phyloP scores from a whole-genome alignment of 2,888 invertebrate species.

The Dilophus febrilis region DNA sequence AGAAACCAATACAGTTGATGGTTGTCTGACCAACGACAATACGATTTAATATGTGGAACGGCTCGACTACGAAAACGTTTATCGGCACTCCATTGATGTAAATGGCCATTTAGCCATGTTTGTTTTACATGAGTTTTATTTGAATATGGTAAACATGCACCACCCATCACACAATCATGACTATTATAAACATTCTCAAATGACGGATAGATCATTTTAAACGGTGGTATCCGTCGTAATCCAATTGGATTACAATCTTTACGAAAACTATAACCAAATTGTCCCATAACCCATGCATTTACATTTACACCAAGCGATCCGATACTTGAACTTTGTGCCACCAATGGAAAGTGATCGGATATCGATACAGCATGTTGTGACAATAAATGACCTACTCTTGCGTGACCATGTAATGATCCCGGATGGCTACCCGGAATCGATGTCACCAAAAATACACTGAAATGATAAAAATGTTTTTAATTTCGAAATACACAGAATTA shows the following conservation, averaged over 20 bases:
- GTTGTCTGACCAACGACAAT: constrained; percentile 57
- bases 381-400: constrained; percentile 42
- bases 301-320: constrained; percentile 64
- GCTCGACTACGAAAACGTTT: constrained; percentile 53
- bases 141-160: constrained; percentile 77
- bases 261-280: constrained; percentile 47
- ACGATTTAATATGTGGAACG: constrained; percentile 92
- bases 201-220: constrained; percentile 56
- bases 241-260: constrained; percentile 34
- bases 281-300: constrained; percentile 57
- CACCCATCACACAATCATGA: constrained; percentile 69
- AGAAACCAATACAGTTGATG: constrained; percentile 57
- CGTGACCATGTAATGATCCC: constrained; percentile 35
- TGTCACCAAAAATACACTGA: constrained; percentile 67
- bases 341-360: constrained; percentile 45
- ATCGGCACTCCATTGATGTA: constrained; percentile 73
- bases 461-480: constrained; percentile 10
- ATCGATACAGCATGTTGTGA: constrained; percentile 43
- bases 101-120: constrained; percentile 55
- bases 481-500: neutral
- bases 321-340: constrained; percentile 83
- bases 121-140: constrained; percentile 66
- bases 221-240: constrained; percentile 35
- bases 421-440: constrained; percentile 73
- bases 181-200: constrained; percentile 70